Percentiles rank a stretch among this genome's conserved stretches.
These are phyloP conservation scores for Pterocles orientalis DNA, from an alignment of 2,113 vertebrate genomes.

Conservation along the genomic window DNA sequence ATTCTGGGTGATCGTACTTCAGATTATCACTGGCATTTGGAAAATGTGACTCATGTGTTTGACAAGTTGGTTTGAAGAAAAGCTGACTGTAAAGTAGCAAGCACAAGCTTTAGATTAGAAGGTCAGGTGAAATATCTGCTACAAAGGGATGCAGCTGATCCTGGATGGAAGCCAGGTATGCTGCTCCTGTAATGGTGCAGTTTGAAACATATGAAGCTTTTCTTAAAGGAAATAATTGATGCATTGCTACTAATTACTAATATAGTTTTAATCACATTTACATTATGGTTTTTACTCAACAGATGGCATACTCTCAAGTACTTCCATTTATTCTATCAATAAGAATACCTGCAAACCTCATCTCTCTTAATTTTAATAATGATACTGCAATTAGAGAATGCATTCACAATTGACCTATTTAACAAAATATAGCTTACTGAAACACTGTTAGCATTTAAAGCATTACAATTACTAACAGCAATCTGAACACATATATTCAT, in stretches of 20 bases:
- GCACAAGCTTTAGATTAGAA: slow-evolving; percentile 54
- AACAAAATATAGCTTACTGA: background rate
- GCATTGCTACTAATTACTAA: background rate
- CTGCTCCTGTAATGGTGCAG: background rate
- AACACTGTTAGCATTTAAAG: background rate
- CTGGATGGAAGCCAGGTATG: background rate
- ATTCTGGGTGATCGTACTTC: background rate
- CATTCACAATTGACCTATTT: background rate
- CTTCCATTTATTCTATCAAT: background rate
- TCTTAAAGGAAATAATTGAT: background rate
- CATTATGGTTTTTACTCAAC: background rate
- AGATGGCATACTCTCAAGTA: background rate
- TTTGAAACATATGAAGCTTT: background rate
- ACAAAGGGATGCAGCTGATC: background rate
- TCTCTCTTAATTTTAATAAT: background rate
- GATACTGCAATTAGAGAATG: background rate
- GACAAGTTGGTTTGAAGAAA: slow-evolving; percentile 48
- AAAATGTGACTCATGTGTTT: slow-evolving; percentile 39
- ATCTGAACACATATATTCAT: background rate
- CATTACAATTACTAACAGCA: background rate
- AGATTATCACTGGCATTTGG: slow-evolving; percentile 53
- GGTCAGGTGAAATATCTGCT: slow-evolving; percentile 43
- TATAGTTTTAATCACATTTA: background rate
- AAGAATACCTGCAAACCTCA: background rate
- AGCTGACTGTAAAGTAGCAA: slow-evolving; percentile 26